Percentiles rank a stretch among this genome's conserved stretches.
phyloP scores from a whole-genome alignment of 2,113 vertebrate species.

The Chloropsis cyanopogon region DNA sequence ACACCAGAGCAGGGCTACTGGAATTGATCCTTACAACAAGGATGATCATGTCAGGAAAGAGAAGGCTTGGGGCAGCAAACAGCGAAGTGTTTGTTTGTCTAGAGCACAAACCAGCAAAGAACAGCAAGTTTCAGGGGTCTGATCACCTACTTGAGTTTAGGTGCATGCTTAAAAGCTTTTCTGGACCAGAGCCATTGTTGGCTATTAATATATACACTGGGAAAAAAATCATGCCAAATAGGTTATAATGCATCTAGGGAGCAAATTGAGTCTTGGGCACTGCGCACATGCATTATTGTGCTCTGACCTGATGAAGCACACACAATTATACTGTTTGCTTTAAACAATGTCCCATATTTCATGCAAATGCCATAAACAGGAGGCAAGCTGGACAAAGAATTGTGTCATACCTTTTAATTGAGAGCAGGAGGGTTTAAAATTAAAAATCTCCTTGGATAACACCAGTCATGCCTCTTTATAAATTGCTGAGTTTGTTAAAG shows the following conservation, averaged over 20 bases:
- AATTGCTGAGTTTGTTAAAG: not conserved
- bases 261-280: not conserved
- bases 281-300: not conserved
- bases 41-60: not conserved
- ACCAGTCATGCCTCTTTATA: not conserved
- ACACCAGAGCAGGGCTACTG: not conserved
- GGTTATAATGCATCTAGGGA: not conserved
- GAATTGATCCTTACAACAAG: not conserved
- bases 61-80: not conserved
- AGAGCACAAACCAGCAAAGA: not conserved
- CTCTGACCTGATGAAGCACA: not conserved
- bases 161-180: not conserved
- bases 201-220: not conserved
- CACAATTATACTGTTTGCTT: not conserved
- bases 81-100: not conserved
- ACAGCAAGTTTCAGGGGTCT: not conserved
- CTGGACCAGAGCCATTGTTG: not conserved
- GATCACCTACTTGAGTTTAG: not conserved
- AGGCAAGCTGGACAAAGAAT: not conserved
- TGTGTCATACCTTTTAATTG: conserved; percentile 1
- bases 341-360: conserved; percentile 15
- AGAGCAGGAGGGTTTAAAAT: not conserved
- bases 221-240: not conserved
- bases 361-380: not conserved
- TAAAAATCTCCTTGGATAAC: not conserved